Evolutionary conservation across 2,113 vertebrate species (phyloP).

Genomic region (Nothobranchius furzeri): DNA sequence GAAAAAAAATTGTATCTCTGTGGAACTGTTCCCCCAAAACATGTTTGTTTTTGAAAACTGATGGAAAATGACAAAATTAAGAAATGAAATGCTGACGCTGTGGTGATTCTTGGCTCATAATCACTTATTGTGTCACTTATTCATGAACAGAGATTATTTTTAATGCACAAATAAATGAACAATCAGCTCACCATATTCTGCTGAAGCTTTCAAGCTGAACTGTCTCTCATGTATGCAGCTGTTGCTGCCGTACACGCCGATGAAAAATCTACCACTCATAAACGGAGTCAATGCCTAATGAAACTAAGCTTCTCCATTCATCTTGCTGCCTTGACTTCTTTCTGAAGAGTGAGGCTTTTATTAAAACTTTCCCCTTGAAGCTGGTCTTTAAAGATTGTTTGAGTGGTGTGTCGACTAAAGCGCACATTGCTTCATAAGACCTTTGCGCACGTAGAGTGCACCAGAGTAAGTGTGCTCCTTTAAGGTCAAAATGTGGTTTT

Average conservation of each 20-base stretch:
- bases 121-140: not conserved
- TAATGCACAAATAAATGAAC: not conserved
- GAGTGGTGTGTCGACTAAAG: not conserved
- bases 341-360: not conserved
- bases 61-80: no score
- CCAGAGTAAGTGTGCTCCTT: no score
- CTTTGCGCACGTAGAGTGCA: not conserved
- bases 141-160: not conserved
- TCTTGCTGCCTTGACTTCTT: not conserved
- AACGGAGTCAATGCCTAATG: not conserved
- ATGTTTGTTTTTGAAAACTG: no score
- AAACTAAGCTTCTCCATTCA: not conserved
- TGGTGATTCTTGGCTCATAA: not conserved
- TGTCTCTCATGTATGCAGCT: not conserved
- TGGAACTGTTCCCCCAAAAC: no score
- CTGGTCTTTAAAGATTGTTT: not conserved
- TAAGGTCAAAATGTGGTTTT: no score
- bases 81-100: not conserved
- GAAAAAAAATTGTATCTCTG: no score
- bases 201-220: conserved; percentile 8
- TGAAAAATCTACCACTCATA: not conserved
- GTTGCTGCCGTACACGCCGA: not conserved
- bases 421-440: not conserved
- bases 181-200: not conserved
- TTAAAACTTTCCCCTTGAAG: not conserved